Conservation (phyloP, 2,113 vertebrate genomes). For the Phyllostomus discolor region DNA sequence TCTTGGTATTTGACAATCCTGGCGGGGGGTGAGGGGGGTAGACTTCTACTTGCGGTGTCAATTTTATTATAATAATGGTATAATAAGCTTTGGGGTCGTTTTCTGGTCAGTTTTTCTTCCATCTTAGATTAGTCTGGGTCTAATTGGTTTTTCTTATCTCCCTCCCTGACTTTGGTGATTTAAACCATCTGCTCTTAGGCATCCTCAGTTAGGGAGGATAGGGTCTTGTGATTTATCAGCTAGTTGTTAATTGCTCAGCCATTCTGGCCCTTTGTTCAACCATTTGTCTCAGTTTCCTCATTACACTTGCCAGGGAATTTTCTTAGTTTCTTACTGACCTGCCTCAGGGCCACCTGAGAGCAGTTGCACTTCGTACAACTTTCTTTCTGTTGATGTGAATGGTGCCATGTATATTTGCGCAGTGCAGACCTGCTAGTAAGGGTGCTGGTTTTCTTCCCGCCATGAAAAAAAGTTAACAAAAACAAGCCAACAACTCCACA, state of each 20-base stretch:
- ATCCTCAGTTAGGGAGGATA: neutral
- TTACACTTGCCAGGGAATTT: neutral
- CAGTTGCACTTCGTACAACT: neutral
- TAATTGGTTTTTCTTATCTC: neutral
- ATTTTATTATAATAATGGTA: neutral
- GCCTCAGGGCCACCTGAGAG: neutral
- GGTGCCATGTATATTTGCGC: neutral
- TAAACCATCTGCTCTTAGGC: neutral
- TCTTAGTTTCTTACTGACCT: neutral
- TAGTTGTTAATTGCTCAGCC: neutral
- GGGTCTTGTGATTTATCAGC: neutral
- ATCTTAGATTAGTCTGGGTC: neutral
- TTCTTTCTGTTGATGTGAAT: neutral
- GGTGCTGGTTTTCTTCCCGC: neutral
- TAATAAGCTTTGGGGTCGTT: neutral
- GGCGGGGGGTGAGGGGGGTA: too few species aligned
- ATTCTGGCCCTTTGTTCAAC: neutral
- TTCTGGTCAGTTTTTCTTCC: neutral
- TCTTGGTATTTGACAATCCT: neutral
- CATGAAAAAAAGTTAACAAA: constrained; percentile 27
- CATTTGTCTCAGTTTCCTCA: neutral
- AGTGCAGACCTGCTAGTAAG: neutral
- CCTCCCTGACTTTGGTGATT: neutral
- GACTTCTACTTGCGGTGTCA: neutral
- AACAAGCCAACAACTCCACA: neutral